phyloP scores from a whole-genome alignment of 1,140 invertebrate species.

The Nephila pilipes region DNA sequence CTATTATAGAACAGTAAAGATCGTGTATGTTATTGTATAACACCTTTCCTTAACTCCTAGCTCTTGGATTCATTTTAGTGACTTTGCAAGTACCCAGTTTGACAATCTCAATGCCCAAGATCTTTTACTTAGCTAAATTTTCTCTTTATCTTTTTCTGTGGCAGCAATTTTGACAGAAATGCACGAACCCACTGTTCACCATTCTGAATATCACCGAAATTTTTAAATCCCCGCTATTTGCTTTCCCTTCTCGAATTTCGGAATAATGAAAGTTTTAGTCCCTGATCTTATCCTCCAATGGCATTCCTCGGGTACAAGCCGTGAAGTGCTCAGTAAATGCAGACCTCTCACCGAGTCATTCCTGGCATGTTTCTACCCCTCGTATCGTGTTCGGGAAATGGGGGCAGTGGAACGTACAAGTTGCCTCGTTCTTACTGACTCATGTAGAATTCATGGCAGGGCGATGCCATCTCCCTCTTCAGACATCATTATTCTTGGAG shows the following conservation, averaged over 20 bases:
- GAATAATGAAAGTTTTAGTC: background rate
- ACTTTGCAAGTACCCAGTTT: too few species aligned
- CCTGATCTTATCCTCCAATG: background rate
- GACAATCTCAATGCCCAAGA: too few species aligned
- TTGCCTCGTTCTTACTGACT: conserved; percentile 15
- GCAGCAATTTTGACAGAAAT: too few species aligned
- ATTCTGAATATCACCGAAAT: too few species aligned
- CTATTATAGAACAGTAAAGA: too few species aligned
- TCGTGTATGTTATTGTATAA: too few species aligned
- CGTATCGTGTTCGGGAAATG: background rate
- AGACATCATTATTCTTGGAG: conserved; percentile 38
- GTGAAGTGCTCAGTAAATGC: conserved; percentile 1
- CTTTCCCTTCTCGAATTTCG: background rate
- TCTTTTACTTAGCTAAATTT: too few species aligned
- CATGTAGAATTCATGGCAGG: conserved; percentile 9
- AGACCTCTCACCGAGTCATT: conserved; percentile 21
- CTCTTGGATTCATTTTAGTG: too few species aligned
- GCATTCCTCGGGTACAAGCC: background rate
- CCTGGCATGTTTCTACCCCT: background rate
- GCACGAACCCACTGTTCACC: too few species aligned
- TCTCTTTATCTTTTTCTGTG: too few species aligned
- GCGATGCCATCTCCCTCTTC: background rate
- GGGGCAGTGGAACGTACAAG: background rate
- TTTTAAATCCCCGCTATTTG: background rate
- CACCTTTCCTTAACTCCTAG: too few species aligned